Evolutionary conservation across 30 jellyfish, hydroid and myxozoan genomes (phyloP).

Genomic region (Chrysaora quinquecirrha): DNA sequence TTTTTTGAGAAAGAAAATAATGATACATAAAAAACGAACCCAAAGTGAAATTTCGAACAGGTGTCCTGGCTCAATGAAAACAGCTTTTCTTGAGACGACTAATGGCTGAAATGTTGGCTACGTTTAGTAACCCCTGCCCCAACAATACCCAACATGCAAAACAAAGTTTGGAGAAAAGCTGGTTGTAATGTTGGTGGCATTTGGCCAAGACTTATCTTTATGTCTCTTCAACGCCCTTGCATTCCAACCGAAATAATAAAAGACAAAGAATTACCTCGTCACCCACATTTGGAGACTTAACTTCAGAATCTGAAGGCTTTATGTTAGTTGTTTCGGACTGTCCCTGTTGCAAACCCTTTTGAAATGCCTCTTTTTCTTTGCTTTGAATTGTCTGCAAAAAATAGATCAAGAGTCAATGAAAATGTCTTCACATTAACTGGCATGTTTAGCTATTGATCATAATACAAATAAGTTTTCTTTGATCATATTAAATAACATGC

Average conservation of each 20-base stretch:
- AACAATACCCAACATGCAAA: too few relatives aligned
- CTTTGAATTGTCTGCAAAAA: conserved; percentile 18
- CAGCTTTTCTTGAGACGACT: too few relatives aligned
- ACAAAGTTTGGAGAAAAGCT: too few relatives aligned
- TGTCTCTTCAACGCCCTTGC: not conserved
- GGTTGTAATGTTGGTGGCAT: too few relatives aligned
- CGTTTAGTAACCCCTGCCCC: too few relatives aligned
- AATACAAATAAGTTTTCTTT: not conserved
- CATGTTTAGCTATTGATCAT: not conserved
- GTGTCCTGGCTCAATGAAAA: too few relatives aligned
- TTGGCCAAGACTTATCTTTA: too few relatives aligned
- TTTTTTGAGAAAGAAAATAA: too few relatives aligned
- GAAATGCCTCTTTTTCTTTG: conserved; percentile 49
- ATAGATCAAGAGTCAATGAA: not conserved
- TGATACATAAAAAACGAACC: too few relatives aligned
- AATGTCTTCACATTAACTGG: not conserved
- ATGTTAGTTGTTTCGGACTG: conserved; percentile 15
- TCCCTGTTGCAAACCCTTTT: conserved; percentile 69
- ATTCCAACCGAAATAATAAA: not conserved
- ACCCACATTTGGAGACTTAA: conserved; percentile 17
- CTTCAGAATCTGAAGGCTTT: conserved; percentile 1
- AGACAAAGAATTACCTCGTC: conserved; percentile 51
- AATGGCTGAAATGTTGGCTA: too few relatives aligned
- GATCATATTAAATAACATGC: too few relatives aligned
- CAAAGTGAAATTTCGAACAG: too few relatives aligned